Percentiles rank a stretch among this genome's conserved stretches.
These are phyloP conservation scores for Gymnoscopelus braueri DNA, from an alignment of 2,797 vertebrate genomes.

Conservation along the genomic window DNA sequence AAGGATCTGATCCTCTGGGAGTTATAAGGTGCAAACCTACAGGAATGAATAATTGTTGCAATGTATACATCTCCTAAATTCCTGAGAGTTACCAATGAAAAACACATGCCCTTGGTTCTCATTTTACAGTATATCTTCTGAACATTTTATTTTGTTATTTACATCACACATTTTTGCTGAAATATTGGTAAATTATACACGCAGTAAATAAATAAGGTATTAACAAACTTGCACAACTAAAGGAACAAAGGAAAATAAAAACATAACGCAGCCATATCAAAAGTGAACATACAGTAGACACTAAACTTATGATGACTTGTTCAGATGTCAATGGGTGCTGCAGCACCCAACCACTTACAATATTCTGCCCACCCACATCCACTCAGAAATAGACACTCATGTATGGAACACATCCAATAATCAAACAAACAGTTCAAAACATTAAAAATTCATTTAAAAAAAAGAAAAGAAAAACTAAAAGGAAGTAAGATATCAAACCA, in stretches of 20 bases:
- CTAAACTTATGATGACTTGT: slow-evolving; percentile 41
- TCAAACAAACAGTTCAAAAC: too few species aligned
- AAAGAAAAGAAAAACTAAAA: background rate
- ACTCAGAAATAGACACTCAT: slow-evolving; percentile 38
- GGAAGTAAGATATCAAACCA: too few species aligned
- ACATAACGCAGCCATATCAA: slow-evolving; percentile 62
- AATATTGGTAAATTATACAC: slow-evolving; percentile 74
- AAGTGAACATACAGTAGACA: slow-evolving; percentile 20
- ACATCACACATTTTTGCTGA: slow-evolving; percentile 73
- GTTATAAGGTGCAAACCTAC: too few species aligned
- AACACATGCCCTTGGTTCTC: background rate
- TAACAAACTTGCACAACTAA: slow-evolving; percentile 84
- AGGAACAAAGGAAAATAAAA: slow-evolving; percentile 51
- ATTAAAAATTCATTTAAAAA: background rate
- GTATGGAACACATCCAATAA: slow-evolving; percentile 40
- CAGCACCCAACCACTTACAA: slow-evolving; percentile 41
- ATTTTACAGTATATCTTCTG: slow-evolving; percentile 60
- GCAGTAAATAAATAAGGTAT: slow-evolving; percentile 85
- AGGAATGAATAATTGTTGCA: too few species aligned
- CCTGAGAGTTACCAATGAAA: background rate
- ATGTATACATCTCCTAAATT: background rate
- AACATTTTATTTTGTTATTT: slow-evolving; percentile 80
- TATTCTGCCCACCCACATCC: slow-evolving; percentile 23
- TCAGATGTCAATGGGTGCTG: slow-evolving; percentile 45
- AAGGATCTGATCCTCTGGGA: too few species aligned